Evolutionary conservation across 2,888 invertebrate genomes (phyloP).

Genomic region (Idaea biselata): DNA sequence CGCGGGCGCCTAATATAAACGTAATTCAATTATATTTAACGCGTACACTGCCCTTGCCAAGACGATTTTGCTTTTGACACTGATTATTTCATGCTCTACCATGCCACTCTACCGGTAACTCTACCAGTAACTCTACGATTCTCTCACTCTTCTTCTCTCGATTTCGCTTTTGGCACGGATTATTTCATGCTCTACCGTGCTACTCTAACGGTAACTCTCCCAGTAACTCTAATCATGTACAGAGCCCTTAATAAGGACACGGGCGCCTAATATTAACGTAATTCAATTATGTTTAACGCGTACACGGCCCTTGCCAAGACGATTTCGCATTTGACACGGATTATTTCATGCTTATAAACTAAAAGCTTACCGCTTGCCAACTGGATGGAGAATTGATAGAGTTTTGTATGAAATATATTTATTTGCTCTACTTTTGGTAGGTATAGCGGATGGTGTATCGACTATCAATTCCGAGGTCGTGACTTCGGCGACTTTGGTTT

Average conservation of each 20-base stretch:
- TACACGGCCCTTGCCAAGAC: neutral
- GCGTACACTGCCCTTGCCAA: neutral
- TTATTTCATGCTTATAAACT: neutral
- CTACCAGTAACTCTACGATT: too few relatives aligned
- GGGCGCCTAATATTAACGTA: constrained; percentile 15
- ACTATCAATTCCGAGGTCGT: too few relatives aligned
- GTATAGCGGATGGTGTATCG: too few relatives aligned
- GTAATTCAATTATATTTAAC: neutral
- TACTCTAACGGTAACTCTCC: too few relatives aligned
- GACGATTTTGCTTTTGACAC: neutral
- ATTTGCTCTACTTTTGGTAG: neutral
- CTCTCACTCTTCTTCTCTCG: too few relatives aligned
- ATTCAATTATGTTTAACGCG: neutral
- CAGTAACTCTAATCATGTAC: too few relatives aligned
- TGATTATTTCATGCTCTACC: too few relatives aligned
- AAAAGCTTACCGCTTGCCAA: neutral
- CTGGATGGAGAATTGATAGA: neutral
- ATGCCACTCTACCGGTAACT: too few relatives aligned
- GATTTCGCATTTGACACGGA: neutral
- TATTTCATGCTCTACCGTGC: too few relatives aligned
- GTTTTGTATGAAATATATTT: neutral
- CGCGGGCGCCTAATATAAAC: constrained; percentile 21
- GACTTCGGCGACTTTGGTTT: too few relatives aligned
- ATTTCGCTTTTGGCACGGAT: neutral
- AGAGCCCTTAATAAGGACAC: constrained; percentile 14